Base-by-base conservation (phyloP, 2,888 invertebrate species). In the Xestia rhomboidea region DNA sequence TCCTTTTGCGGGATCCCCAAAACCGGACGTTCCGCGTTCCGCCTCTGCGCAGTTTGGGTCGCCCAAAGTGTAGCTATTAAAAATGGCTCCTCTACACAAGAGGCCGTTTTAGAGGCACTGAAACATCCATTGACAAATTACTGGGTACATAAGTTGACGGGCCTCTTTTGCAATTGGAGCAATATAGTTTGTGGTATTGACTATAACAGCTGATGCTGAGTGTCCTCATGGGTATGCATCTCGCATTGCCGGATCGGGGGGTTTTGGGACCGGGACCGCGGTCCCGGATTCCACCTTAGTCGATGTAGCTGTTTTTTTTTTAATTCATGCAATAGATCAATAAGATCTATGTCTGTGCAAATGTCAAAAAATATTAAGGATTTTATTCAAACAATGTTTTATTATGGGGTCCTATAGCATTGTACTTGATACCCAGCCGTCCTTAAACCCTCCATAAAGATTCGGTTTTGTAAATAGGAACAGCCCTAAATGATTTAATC, bases 91-190 rank as follows among this genome's bases (percentile, higher is more conserved):
- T 68, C 57, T 64, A 73, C 49, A 74, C 74, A 77, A 71, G 77
- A 70, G 83, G 49, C 24, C 83, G 46, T 82, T 83, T 86, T 85
- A 82, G 73, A 74, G 73, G 51, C 86, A 86, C 71, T 86, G 75
- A 69, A 71, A 82, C 68, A 11, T 72, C 66, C 68, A 86, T 83
- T 77, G 68, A 81, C 68, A 82, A 83, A 85, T 85, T 67, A 85
- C 71, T 54, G 30, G 18, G 30, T 44, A 73, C 67, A 41, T 30
- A 60, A 41, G 8, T 74, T 24, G 66, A 75, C 34, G 60, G 46
- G 13, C 46, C 69, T 73, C 24, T 72, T 54, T 70, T 67, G 57
- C 82, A 69, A 63, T 83, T 54, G 38, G 11, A 64, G 21, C 15
- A 54, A 67, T 70, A 24, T 21, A 76, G 44, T 34, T 64, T 62